These are phyloP conservation scores for Eustalomyia histrio DNA, from an alignment of 2,888 invertebrate genomes.

Conservation along the genomic window DNA sequence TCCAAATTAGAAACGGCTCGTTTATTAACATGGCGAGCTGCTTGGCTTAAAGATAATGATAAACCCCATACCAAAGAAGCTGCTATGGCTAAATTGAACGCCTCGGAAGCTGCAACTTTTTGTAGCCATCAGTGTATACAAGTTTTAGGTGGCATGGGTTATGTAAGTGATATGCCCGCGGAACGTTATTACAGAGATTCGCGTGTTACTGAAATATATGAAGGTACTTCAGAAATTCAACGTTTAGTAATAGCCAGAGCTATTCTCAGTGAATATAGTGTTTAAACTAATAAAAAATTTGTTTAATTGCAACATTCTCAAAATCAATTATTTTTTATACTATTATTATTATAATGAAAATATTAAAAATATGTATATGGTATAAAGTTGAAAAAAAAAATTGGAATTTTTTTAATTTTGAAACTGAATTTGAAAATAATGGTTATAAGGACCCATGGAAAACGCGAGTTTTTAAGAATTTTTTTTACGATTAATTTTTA, in stretches of 20 bases:
- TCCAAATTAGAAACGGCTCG: constrained; percentile 90
- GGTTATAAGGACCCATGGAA: too few species aligned
- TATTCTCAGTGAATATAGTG: constrained; percentile 86
- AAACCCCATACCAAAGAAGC: constrained; percentile 94
- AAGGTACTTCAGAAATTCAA: constrained; percentile 98
- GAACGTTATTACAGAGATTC: constrained; percentile 97
- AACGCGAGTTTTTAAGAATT: too few species aligned
- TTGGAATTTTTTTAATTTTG: too few species aligned
- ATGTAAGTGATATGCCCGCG: constrained; percentile 96
- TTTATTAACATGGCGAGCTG: constrained; percentile 94
- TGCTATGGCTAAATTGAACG: constrained; percentile 97
- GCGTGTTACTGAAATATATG: constrained; percentile 98
- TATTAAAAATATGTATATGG: too few species aligned
- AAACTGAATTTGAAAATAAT: too few species aligned
- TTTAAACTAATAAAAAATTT: constrained; percentile 21
- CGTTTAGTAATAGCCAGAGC: constrained; percentile 93
- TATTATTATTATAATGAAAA: too few species aligned
- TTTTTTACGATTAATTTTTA: too few species aligned
- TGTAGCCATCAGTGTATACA: constrained; percentile 94
- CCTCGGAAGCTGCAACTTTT: constrained; percentile 96
- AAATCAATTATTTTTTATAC: too few species aligned
- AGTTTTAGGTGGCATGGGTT: constrained; percentile 94
- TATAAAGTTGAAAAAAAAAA: too few species aligned
- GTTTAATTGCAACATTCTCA: too few species aligned
- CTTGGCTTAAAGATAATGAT: constrained; percentile 91